These are phyloP conservation scores for Lophura nycthemera DNA, from an alignment of 2,113 vertebrate species.

Conservation along the genomic window DNA sequence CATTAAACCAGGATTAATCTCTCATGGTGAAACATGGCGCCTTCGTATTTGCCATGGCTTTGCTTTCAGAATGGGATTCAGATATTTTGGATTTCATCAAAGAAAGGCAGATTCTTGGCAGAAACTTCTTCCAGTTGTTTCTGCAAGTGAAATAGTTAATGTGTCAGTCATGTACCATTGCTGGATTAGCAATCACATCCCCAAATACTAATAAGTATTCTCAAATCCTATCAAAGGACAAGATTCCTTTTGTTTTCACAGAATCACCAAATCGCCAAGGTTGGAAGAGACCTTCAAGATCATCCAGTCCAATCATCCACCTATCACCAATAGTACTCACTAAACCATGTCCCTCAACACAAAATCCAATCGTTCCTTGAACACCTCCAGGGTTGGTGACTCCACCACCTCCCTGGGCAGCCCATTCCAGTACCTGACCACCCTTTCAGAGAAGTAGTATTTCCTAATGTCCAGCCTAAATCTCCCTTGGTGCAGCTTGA, in stretches of 20 bases:
- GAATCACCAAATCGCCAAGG: too few species aligned
- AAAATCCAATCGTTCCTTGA: too few species aligned
- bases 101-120: constrained; percentile 21
- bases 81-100: not conserved
- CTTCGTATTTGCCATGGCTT: not conserved
- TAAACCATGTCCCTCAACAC: too few species aligned
- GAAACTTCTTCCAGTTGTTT: constrained; percentile 3
- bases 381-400: too few species aligned
- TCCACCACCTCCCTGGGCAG: too few species aligned
- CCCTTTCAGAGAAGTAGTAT: too few species aligned
- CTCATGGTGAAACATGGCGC: not conserved
- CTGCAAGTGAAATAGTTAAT: constrained; percentile 25
- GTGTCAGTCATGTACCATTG: not conserved
- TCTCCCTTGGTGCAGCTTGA: too few species aligned
- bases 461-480: too few species aligned
- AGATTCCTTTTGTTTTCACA: constrained; percentile 7
- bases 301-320: too few species aligned
- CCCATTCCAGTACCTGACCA: too few species aligned
- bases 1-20: constrained; percentile 25
- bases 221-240: constrained; percentile 63
- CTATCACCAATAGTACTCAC: too few species aligned
- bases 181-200: constrained; percentile 49
- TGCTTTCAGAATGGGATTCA: not conserved
- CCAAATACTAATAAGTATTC: constrained; percentile 15
- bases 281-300: too few species aligned